phyloP scores from a whole-genome alignment of 2,888 invertebrate species.

The Rhagophthalmus giganteus region DNA sequence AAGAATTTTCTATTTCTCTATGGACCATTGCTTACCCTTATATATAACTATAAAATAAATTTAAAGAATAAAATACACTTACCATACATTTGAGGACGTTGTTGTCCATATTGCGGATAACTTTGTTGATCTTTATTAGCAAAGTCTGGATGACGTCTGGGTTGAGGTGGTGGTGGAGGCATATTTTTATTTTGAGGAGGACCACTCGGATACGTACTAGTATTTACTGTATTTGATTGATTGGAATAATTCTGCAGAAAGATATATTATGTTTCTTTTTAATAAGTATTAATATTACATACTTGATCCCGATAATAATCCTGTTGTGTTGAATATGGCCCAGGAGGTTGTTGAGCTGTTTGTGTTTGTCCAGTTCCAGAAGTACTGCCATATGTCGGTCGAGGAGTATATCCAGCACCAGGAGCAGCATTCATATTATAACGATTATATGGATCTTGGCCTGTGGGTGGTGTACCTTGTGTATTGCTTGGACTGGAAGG shows the following conservation, averaged over 20 bases:
- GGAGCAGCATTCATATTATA: constrained; percentile 46
- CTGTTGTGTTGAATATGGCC: constrained; percentile 58
- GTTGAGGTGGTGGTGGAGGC: constrained; percentile 70
- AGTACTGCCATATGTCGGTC: constrained; percentile 51
- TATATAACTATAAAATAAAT: too few species aligned
- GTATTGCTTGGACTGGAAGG: constrained; percentile 37
- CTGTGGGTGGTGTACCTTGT: constrained; percentile 47
- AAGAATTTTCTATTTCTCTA: too few species aligned
- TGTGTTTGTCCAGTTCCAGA: constrained; percentile 43
- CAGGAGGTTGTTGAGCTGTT: constrained; percentile 57
- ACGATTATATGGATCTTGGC: constrained; percentile 53
- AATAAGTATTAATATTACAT: too few species aligned
- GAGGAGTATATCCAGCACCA: constrained; percentile 46
- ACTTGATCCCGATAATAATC: constrained; percentile 61
- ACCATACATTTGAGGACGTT: constrained; percentile 70
- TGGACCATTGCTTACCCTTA: too few species aligned
- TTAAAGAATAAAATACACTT: too few species aligned
- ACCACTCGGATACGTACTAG: constrained; percentile 52
- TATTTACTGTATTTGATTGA: constrained; percentile 51
- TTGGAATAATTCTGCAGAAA: constrained; percentile 34
- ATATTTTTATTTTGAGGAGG: constrained; percentile 60
- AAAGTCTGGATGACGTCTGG: constrained; percentile 81
- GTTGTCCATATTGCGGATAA: constrained; percentile 67
- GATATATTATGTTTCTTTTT: neutral
- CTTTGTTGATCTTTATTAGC: constrained; percentile 70